Conservation (phyloP, 1,140 invertebrate genomes). For the Bemisia tabaci region DNA sequence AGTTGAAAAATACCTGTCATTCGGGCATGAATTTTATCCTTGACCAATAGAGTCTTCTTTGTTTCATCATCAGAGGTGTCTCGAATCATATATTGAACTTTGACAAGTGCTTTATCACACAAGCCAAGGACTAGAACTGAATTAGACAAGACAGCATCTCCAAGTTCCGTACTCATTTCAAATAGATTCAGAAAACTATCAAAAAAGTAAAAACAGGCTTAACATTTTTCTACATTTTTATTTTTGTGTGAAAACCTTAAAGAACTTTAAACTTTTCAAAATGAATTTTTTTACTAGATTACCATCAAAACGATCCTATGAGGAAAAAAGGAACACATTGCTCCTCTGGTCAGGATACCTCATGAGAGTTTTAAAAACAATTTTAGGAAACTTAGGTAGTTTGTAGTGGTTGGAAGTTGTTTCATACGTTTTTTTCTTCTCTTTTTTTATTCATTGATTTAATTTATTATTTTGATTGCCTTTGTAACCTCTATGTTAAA, state of each 20-base stretch:
- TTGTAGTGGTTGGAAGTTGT: too few relatives aligned
- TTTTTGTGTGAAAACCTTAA: constrained; percentile 1
- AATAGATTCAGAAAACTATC: constrained; percentile 48
- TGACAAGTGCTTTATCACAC: constrained; percentile 45
- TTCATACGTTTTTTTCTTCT: too few relatives aligned
- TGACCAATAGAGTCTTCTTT: constrained; percentile 32
- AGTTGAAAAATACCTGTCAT: constrained; percentile 28
- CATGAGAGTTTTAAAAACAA: too few relatives aligned
- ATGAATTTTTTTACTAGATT: constrained; percentile 12
- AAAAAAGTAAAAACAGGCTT: constrained; percentile 24
- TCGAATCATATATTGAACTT: constrained; percentile 42
- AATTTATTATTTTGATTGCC: too few relatives aligned
- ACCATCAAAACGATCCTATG: constrained; percentile 14
- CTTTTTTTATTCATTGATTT: too few relatives aligned
- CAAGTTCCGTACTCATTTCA: constrained; percentile 39
- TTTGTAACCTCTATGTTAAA: too few relatives aligned
- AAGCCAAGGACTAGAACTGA: constrained; percentile 41
- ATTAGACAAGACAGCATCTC: constrained; percentile 38
- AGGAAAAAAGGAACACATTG: too few relatives aligned
- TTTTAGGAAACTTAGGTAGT: too few relatives aligned
- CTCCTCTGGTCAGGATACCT: too few relatives aligned
- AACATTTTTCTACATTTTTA: constrained; percentile 5
- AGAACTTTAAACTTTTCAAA: background rate
- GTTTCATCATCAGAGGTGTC: constrained; percentile 30
- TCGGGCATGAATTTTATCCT: constrained; percentile 50